Evolutionary conservation across 2,888 invertebrate species (phyloP).

Genomic region (Coecobrya sp.): DNA sequence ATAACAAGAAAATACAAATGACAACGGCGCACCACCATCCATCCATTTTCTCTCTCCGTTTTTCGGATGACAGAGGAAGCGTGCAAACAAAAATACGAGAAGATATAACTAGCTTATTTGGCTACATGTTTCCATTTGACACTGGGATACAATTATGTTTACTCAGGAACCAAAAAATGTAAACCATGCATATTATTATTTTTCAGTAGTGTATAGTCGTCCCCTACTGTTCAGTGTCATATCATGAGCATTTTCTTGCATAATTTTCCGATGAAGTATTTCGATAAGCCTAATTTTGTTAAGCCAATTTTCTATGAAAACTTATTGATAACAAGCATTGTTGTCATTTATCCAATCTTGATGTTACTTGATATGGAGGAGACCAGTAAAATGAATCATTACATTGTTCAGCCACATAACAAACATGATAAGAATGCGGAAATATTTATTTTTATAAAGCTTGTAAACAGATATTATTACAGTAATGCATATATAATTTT

Average conservation of each 20-base stretch:
- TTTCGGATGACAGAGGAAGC: slow-evolving; percentile 45
- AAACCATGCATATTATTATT: not conserved
- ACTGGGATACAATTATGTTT: slow-evolving; percentile 2
- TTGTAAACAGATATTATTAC: not conserved
- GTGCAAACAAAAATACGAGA: slow-evolving; percentile 43
- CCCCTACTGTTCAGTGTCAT: not conserved
- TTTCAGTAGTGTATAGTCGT: not conserved
- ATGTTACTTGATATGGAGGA: not conserved
- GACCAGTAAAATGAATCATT: not conserved
- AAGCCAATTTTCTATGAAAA: not conserved
- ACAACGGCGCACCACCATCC: not conserved
- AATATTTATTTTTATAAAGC: not conserved
- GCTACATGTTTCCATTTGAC: slow-evolving; percentile 40
- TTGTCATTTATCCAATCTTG: not conserved
- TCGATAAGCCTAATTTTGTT: slow-evolving; percentile 1
- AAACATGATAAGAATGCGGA: not conserved
- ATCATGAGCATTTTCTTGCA: slow-evolving; percentile 1
- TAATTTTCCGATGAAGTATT: not conserved
- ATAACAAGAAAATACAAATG: slow-evolving; percentile 15
- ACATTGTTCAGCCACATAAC: not conserved
- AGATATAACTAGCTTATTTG: slow-evolving; percentile 43
- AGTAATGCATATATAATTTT: not conserved
- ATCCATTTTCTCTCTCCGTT: not conserved
- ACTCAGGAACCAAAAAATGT: slow-evolving; percentile 9
- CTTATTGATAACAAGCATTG: not conserved